Conservation (phyloP, 2,797 vertebrate genomes). For the Myotis myotis region DNA sequence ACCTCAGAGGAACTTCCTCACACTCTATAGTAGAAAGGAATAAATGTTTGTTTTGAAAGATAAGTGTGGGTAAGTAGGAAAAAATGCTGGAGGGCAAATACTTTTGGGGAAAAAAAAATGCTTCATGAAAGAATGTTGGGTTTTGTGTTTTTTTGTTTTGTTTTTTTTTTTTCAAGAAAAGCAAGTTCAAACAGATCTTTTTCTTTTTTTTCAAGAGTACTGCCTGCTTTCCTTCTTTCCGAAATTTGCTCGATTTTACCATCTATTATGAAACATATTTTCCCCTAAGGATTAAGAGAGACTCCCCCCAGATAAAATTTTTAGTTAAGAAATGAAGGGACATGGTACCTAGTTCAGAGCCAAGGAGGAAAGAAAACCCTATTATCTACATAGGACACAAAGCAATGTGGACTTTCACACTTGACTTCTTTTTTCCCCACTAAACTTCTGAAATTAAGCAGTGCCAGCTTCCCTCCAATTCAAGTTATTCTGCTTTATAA, state of each 20-base stretch:
- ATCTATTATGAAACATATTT: neutral
- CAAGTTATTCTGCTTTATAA: conserved; percentile 20
- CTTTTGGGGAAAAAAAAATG: conserved; percentile 62
- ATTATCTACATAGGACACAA: neutral
- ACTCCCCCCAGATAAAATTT: neutral
- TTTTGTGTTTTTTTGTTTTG: neutral
- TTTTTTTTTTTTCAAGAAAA: conserved; percentile 17
- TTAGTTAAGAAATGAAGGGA: conserved; percentile 19
- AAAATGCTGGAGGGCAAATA: conserved; percentile 73
- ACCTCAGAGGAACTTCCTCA: conserved; percentile 71
- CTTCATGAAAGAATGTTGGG: conserved; percentile 53
- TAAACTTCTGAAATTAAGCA: conserved; percentile 18
- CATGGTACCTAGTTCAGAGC: neutral
- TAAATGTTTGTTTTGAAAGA: conserved; percentile 76
- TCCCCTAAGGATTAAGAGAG: conserved; percentile 5
- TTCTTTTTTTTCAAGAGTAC: neutral
- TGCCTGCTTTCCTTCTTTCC: conserved; percentile 62
- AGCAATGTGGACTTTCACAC: conserved; percentile 17
- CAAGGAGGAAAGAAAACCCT: neutral
- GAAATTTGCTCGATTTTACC: conserved; percentile 58
- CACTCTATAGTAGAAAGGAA: conserved; percentile 54
- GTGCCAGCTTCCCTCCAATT: neutral
- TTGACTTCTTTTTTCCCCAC: neutral
- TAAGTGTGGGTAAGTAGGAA: conserved; percentile 66
- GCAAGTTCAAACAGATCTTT: conserved; percentile 37